Conservation (phyloP, 1,140 invertebrate genomes). For the Hirudo medicinalis region DNA sequence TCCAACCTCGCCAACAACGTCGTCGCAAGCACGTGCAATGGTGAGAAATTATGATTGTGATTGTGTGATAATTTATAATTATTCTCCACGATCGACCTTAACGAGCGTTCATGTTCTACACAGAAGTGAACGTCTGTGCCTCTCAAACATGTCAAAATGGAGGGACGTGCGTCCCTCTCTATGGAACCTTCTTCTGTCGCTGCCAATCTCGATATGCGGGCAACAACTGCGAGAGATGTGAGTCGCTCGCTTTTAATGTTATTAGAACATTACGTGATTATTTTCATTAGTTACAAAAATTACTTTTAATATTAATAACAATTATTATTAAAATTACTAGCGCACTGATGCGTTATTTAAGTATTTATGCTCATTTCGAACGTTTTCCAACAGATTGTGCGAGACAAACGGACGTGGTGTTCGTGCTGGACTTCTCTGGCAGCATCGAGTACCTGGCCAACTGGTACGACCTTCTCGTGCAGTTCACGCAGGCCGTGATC, state of each 20-base stretch:
- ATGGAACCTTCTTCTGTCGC: background rate
- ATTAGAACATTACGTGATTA: background rate
- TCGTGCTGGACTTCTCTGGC: conserved; percentile 23
- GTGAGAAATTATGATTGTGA: no score
- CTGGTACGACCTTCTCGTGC: conserved; percentile 1
- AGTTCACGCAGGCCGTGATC: background rate
- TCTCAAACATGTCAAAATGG: background rate
- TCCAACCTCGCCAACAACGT: background rate
- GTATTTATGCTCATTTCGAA: background rate
- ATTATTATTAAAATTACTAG: no score
- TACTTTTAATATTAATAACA: no score
- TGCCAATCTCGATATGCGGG: conserved; percentile 1
- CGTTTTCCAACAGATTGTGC: conserved; percentile 13
- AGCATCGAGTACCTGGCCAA: conserved; percentile 7
- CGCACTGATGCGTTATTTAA: no score
- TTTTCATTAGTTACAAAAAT: background rate
- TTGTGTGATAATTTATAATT: no score
- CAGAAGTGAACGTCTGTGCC: background rate
- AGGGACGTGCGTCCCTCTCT: background rate
- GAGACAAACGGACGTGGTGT: conserved; percentile 13
- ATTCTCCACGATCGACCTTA: no score
- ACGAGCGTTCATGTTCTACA: no score
- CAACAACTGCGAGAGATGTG: conserved; percentile 6
- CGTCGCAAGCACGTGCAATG: background rate
- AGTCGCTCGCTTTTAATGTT: background rate